Evolutionary conservation across 1,140 invertebrate species (phyloP).

Genomic region (Scylla paramamosain): DNA sequence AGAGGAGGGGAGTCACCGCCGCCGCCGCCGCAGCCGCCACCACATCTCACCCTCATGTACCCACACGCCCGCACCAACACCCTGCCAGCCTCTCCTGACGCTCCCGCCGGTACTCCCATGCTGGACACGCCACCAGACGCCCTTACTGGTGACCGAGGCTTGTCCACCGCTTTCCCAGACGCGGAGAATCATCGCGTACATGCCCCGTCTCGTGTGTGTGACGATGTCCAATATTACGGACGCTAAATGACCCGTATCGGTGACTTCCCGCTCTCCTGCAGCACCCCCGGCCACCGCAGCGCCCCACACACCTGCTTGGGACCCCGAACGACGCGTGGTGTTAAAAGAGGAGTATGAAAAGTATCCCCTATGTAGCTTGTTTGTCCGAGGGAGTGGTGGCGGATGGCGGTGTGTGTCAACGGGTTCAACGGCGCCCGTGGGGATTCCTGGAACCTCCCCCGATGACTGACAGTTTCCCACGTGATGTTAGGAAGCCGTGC

Average conservation of each 20-base stretch:
- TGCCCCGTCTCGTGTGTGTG: not conserved
- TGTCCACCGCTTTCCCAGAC: not conserved
- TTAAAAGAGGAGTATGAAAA: not conserved
- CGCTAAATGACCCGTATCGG: not conserved
- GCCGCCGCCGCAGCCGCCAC: not conserved
- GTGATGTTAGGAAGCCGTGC: not conserved
- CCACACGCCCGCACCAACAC: not conserved
- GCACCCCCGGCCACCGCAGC: not conserved
- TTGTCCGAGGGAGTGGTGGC: not conserved
- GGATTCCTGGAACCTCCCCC: conserved; percentile 39
- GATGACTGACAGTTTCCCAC: conserved; percentile 62
- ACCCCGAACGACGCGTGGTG: not conserved
- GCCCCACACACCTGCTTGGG: not conserved
- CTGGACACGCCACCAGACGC: not conserved
- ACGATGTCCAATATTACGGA: not conserved
- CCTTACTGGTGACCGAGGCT: not conserved
- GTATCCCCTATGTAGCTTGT: not conserved
- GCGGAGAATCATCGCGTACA: not conserved
- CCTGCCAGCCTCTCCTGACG: not conserved
- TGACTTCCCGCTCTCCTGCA: not conserved
- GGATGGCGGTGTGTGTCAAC: conserved; percentile 56
- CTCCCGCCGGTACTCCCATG: not conserved
- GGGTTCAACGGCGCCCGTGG: not conserved
- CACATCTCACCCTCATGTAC: not conserved
- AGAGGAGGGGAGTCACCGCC: not conserved